Conservation (phyloP, 1,140 invertebrate species). For the Venturia canescens region DNA sequence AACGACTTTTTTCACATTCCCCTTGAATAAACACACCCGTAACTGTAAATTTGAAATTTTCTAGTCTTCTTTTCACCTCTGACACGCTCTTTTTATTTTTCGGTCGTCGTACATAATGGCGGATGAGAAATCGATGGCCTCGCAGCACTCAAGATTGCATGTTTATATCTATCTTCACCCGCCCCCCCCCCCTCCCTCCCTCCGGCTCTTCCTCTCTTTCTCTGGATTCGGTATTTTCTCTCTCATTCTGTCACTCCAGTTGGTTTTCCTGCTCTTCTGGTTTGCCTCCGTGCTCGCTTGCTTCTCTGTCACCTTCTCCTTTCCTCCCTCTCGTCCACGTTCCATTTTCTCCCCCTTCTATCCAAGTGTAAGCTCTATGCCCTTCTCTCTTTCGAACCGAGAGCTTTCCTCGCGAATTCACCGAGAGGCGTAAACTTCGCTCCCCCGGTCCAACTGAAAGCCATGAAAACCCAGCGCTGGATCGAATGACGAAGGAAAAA, state of each 20-base stretch:
- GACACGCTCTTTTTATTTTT: not conserved
- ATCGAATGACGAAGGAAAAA: not conserved
- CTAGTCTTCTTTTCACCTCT: not conserved
- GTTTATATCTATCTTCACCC: not conserved
- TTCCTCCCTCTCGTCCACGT: conserved; percentile 37
- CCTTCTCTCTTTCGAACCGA: conserved; percentile 37
- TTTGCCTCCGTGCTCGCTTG: not conserved
- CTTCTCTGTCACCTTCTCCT: conserved; percentile 3
- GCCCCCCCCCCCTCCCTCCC: conserved; percentile 53
- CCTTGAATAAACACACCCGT: too few relatives aligned
- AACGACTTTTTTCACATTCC: too few relatives aligned
- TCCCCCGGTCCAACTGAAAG: conserved; percentile 15
- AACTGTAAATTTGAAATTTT: too few relatives aligned
- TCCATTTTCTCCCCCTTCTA: conserved; percentile 30
- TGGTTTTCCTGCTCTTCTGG: conserved; percentile 8
- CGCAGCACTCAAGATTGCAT: conserved; percentile 32
- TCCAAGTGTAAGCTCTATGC: conserved; percentile 35
- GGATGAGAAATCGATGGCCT: conserved; percentile 64
- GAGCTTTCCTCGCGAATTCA: conserved; percentile 35
- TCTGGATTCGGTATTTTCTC: not conserved
- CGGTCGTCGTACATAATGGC: conserved; percentile 59
- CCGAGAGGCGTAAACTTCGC: conserved; percentile 3
- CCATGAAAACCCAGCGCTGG: conserved; percentile 10
- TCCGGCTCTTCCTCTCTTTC: conserved; percentile 31
- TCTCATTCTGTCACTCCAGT: conserved; percentile 31